A percentile compares a stretch with the other conserved stretches of the same genome.
Conservation (phyloP, 64 coral and sea anemone genomes). For the Montipora efflorescens region DNA sequence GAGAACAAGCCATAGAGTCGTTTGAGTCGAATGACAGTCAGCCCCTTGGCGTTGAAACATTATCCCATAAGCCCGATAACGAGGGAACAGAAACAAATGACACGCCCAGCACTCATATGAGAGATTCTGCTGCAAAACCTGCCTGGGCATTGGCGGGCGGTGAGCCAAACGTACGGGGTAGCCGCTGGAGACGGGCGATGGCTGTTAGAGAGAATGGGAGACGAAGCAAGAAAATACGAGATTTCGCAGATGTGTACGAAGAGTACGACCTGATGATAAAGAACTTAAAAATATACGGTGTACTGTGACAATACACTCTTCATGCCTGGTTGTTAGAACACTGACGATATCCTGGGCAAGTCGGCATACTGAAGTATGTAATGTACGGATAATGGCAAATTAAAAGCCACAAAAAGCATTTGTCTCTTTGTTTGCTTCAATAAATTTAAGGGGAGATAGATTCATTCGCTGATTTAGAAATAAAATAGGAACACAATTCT, state of each 20-base stretch:
- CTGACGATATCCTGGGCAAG: background rate
- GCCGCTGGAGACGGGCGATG: background rate
- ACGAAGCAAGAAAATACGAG: background rate
- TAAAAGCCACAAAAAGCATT: too few relatives aligned
- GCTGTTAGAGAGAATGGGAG: background rate
- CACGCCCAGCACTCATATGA: background rate
- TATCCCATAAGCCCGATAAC: too few relatives aligned
- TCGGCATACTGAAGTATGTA: background rate
- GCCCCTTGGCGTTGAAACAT: background rate
- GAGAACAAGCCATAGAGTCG: background rate
- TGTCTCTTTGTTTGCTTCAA: too few relatives aligned
- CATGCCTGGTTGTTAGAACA: background rate
- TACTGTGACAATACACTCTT: background rate
- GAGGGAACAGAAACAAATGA: background rate
- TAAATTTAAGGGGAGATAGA: too few relatives aligned
- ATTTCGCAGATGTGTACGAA: background rate
- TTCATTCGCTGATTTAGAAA: too few relatives aligned
- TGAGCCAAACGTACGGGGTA: background rate
- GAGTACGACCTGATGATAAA: slow-evolving; percentile 39
- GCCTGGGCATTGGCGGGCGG: background rate
- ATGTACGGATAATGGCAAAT: too few relatives aligned
- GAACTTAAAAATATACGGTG: slow-evolving; percentile 10
- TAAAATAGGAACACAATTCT: too few relatives aligned
- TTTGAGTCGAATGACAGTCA: background rate
- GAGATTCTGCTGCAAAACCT: background rate